Conservation (phyloP, 2,888 invertebrate species). For the Patella ulyssiponensis region DNA sequence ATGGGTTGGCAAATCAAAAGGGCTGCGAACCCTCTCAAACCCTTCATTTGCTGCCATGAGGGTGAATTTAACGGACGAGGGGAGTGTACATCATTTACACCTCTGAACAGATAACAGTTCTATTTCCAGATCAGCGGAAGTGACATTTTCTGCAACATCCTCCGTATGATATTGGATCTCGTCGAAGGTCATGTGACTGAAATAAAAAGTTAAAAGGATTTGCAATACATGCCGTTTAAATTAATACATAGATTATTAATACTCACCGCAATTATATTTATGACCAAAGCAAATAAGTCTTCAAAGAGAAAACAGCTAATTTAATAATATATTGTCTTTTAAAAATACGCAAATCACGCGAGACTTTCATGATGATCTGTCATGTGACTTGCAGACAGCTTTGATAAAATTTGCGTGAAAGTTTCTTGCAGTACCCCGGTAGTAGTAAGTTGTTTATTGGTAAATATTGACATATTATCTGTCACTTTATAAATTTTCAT, state of each 20-base stretch:
- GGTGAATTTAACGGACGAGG: background rate
- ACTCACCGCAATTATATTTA: too few relatives aligned
- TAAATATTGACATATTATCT: too few relatives aligned
- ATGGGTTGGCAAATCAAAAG: constrained; percentile 77
- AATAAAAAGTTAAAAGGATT: too few relatives aligned
- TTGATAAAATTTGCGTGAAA: background rate
- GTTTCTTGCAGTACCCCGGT: too few relatives aligned
- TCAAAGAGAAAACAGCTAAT: too few relatives aligned
- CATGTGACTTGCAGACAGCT: constrained; percentile 11
- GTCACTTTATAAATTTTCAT: too few relatives aligned
- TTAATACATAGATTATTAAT: too few relatives aligned
- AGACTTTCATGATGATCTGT: background rate
- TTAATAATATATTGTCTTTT: too few relatives aligned
- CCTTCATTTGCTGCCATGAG: constrained; percentile 23
- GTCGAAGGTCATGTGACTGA: constrained; percentile 19
- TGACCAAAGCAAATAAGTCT: too few relatives aligned
- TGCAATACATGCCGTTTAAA: too few relatives aligned
- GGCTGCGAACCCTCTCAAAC: constrained; percentile 33
- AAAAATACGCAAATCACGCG: background rate
- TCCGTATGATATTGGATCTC: constrained; percentile 26
- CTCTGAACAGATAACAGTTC: background rate
- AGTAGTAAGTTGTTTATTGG: too few relatives aligned
- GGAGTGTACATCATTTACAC: background rate
- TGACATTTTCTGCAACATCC: constrained; percentile 5
- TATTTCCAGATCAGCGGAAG: constrained; percentile 3